Base-by-base conservation (phyloP, 2,797 vertebrate genomes). In the Phoeniculus purpureus region DNA sequence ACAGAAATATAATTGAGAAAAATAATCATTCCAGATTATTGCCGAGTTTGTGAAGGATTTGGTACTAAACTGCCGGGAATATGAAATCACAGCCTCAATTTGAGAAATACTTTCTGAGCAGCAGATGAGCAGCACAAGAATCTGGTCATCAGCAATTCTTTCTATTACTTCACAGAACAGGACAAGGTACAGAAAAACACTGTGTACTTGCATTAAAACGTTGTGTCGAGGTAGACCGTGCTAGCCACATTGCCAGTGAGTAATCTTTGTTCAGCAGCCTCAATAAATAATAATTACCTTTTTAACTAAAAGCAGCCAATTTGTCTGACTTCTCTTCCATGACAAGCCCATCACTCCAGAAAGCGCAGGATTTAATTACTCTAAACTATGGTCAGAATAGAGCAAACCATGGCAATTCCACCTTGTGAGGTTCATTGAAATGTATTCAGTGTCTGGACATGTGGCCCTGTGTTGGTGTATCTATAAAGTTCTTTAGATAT, bases 261-360 rank as follows among this genome's bases (percentile, higher is more conserved):
- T 51, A 72, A 72, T 34, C 54, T 89, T 85, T 74, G 29, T 58
- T 86, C 54, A 82, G 10, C 40, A 82, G 23, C 25, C n/a, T 93
- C 34, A 54, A 58, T 61, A 89, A 82, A 74, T 54, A 87, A 77
- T 47, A 62, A 64, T 45, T 89, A 3, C 15, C 11, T 79, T 77
- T 82, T 29, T 67, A 71, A 37, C 59, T 78, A 81, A 78, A 86
- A 80, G 8, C 8, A 27, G 7, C 5, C 26, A 55, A 34, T 85
- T 55, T 93, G 23, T 84, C 64, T 91, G 32, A 47, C 31, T 90
- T 74, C 45, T 86, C 47, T 91, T 91, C 59, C 45, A 78, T 56
- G 45, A 59, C 29, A 81, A 75, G 14, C 21, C 12, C 45, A 47
- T 11, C 45, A 64, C 20, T 56, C 7, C 40, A 82, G 25, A 54